Base-by-base conservation (phyloP, 2,888 invertebrate genomes). In the Morpho helenor region DNA sequence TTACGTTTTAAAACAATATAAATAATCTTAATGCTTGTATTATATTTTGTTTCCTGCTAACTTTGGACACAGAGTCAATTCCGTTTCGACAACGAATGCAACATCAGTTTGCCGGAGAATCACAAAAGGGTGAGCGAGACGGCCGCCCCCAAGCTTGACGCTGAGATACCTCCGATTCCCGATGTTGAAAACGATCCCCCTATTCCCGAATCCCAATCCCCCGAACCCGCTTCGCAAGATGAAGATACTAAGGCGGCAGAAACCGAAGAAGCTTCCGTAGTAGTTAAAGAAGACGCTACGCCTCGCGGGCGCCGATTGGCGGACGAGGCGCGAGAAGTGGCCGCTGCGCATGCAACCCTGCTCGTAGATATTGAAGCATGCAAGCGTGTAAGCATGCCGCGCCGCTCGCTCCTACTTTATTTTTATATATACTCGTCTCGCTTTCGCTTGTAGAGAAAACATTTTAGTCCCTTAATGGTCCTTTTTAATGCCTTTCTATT, bases 31-130 rank as follows among this genome's bases (percentile, higher is more conserved):
- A 31, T 31, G 31, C 52, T 16, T 31, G 1, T 39, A 22, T 16
- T 53, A 6, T 52, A 46, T 53, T 62, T 66, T 63, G 58, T 64
- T 64, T 61, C 59, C 65, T 46, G 65, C 65, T 60, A 50, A 64
- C 61, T 52, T 54, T 57, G 62, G 60, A 61, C 56, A 78, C 95
- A 99, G 98, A 98, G 98, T 93, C 99, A 99, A 92, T 99, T 99
- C 93, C 96, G 99, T 87, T 99, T 99, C 93, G 99, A 99, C 93
- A 99, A 98, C 93, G 99, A 99, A 94, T 98, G 98, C 93, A 96
- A 97, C 93, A 94, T 97, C 91, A 97, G 96, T 92, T 94, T 99
- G 82, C 97, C 98, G 91, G 99, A 99, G 92, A 98, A 98, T 92
- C 98, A 98, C 92, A 97, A 97, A 94, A 94, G 97, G 97, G 98